A percentile compares a stretch with the other conserved stretches of the same genome.
Conservation (phyloP, 1,140 invertebrate species). For the Nylanderia fulva region DNA sequence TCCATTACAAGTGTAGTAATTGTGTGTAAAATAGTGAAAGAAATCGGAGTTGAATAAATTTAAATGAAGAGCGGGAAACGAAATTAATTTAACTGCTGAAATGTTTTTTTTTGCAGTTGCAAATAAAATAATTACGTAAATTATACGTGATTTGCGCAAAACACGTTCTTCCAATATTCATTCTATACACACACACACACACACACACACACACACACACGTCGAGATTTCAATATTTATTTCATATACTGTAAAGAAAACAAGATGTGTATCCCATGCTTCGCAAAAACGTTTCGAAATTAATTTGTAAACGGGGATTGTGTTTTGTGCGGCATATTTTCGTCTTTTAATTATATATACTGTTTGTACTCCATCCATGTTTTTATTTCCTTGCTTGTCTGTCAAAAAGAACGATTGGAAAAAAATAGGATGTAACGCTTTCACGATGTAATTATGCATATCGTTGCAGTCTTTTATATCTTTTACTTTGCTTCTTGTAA, state of each 20-base stretch:
- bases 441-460: slow-evolving; percentile 34
- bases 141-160: slow-evolving; percentile 6
- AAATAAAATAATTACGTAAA: no score
- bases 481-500: slow-evolving; percentile 28
- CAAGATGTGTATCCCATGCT: background rate
- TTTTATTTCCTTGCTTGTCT: background rate
- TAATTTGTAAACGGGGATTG: background rate
- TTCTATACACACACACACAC: no score
- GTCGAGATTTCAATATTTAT: slow-evolving; percentile 47
- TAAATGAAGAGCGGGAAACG: background rate
- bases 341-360: background rate
- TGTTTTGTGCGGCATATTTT: background rate
- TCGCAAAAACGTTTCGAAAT: background rate
- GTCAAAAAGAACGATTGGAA: background rate
- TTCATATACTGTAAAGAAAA: background rate
- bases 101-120: background rate
- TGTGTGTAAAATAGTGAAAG: slow-evolving; percentile 10
- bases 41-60: slow-evolving; percentile 25
- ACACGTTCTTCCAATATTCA: slow-evolving; percentile 32
- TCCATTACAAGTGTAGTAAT: background rate
- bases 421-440: background rate
- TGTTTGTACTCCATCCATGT: background rate
- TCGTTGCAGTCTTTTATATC: slow-evolving; percentile 2
- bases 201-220: no score
- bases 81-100: slow-evolving; percentile 38